These are phyloP conservation scores for Lydus trimaculatus DNA, from an alignment of 2,888 invertebrate genomes.

Conservation along the genomic window DNA sequence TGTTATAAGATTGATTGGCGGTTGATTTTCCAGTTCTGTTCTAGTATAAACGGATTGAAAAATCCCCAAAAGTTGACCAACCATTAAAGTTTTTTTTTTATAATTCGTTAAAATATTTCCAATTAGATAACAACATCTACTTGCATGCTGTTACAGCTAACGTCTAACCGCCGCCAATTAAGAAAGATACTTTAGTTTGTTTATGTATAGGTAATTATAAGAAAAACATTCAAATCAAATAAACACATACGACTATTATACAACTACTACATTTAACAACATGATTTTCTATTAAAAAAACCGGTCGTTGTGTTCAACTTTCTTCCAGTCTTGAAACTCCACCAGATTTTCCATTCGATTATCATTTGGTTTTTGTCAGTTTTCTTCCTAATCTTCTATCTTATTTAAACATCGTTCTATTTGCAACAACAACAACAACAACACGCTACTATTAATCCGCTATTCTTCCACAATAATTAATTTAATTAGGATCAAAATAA, in stretches of 20 bases:
- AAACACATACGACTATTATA: slow-evolving; percentile 4
- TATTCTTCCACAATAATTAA: slow-evolving; percentile 26
- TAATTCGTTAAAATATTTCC: slow-evolving; percentile 44
- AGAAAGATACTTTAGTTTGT: slow-evolving; percentile 38
- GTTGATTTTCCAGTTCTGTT: neutral
- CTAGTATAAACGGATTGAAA: too few species aligned
- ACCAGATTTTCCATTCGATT: slow-evolving; percentile 21
- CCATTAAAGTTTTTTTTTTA: slow-evolving; percentile 24
- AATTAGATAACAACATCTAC: slow-evolving; percentile 36
- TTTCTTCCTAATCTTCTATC: slow-evolving; percentile 24
- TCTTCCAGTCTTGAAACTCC: neutral
- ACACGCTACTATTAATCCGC: slow-evolving; percentile 23
- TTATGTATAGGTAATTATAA: slow-evolving; percentile 43
- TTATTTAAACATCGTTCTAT: neutral
- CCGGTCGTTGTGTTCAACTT: slow-evolving; percentile 32
- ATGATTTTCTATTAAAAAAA: slow-evolving; percentile 35
- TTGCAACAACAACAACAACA: neutral
- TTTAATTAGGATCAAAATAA: slow-evolving; percentile 33
- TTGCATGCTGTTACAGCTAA: slow-evolving; percentile 28
- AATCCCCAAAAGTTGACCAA: too few species aligned
- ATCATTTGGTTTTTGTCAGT: slow-evolving; percentile 23
- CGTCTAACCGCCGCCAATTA: slow-evolving; percentile 40
- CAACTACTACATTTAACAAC: slow-evolving; percentile 35
- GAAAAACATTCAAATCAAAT: slow-evolving; percentile 39
- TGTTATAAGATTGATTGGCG: too few species aligned